These are phyloP conservation scores for Fulica atra DNA, from an alignment of 2,113 vertebrate genomes.

Conservation along the genomic window DNA sequence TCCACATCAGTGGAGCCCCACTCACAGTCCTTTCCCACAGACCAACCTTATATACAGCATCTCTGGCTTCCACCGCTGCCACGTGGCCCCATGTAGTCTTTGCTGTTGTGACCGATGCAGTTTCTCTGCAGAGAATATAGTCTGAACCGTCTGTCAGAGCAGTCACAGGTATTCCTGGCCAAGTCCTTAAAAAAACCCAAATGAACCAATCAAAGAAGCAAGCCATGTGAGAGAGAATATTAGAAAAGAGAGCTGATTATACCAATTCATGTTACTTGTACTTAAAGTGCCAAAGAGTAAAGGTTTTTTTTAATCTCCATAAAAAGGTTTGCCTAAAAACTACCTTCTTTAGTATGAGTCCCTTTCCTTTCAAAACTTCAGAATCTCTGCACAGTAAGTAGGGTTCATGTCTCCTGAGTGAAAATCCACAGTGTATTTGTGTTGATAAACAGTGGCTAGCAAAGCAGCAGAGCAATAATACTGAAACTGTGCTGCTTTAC, in stretches of 20 bases:
- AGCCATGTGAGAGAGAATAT: background rate
- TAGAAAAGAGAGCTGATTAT: background rate
- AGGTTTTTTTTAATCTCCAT: background rate
- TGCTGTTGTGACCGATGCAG: conserved; percentile 76
- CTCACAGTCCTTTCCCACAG: background rate
- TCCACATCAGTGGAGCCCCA: background rate
- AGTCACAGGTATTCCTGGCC: conserved; percentile 78
- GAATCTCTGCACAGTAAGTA: background rate
- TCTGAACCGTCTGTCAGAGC: conserved; percentile 28
- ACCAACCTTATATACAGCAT: conserved; percentile 73
- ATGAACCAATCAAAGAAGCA: background rate
- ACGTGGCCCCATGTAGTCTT: conserved; percentile 80
- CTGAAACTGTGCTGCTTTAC: background rate
- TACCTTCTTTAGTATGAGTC: background rate
- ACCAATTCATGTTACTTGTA: background rate
- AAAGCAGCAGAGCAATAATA: background rate
- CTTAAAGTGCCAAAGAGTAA: background rate
- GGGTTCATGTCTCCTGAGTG: background rate
- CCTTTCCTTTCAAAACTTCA: background rate
- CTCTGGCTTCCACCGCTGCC: conserved; percentile 73
- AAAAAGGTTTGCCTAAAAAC: background rate
- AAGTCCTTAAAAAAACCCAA: conserved; percentile 71
- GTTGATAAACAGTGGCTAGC: background rate
- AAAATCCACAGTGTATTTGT: background rate
- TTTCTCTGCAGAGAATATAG: conserved; percentile 63